Percentiles rank a stretch among this genome's conserved stretches.
Conservation (phyloP, 2,888 invertebrate genomes). For the Proisotoma minuta region DNA sequence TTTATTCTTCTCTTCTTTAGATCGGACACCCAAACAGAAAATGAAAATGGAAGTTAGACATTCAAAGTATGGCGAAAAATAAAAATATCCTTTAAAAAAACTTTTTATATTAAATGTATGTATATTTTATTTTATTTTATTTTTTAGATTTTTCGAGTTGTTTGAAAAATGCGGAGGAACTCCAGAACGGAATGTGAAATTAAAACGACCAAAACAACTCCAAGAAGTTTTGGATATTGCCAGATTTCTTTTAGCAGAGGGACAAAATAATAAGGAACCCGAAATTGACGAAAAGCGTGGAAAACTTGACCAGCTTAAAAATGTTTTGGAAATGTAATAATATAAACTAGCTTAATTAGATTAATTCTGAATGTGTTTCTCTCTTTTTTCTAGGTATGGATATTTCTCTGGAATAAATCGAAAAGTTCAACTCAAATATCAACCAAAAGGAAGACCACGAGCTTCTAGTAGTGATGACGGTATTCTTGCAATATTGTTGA, state of each 20-base stretch:
- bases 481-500: constrained; percentile 48
- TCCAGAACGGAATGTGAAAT: constrained; percentile 91
- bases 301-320: constrained; percentile 93
- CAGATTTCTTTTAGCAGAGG: constrained; percentile 79
- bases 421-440: constrained; percentile 99
- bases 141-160: constrained; percentile 87
- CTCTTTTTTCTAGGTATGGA: constrained; percentile 70
- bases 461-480: constrained; percentile 92
- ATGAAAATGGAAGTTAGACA: constrained; percentile 99
- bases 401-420: constrained; percentile 99
- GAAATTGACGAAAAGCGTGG: constrained; percentile 95
- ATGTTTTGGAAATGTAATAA: constrained; percentile 94
- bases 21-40: constrained; percentile 98
- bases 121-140: constrained; percentile 1
- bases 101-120: background rate
- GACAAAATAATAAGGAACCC: constrained; percentile 74
- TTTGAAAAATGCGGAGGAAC: constrained; percentile 96
- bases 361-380: background rate
- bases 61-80: constrained; percentile 64
- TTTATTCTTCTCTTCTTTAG: constrained; percentile 50
- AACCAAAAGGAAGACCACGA: constrained; percentile 86
- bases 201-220: constrained; percentile 93
- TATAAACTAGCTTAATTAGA: background rate
- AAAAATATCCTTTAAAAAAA: background rate
- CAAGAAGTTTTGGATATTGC: constrained; percentile 97